Evolutionary conservation across 2,797 vertebrate species (phyloP).

Genomic region (Micromesistius poutassou): DNA sequence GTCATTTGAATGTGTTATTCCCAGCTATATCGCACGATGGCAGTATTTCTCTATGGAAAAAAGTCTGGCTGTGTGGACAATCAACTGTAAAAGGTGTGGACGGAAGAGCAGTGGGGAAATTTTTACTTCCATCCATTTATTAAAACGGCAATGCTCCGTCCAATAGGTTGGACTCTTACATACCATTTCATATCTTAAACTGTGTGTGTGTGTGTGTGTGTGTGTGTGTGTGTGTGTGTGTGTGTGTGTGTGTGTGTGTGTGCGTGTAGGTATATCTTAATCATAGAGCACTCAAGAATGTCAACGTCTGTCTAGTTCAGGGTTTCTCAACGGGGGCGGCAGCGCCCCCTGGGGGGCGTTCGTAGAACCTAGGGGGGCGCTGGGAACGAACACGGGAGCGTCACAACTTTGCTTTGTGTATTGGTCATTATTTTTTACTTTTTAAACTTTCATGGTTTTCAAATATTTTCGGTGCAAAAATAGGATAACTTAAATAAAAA

Average conservation of each 20-base stretch:
- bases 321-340: too few species aligned
- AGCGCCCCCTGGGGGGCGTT: too few species aligned
- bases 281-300: too few species aligned
- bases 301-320: too few species aligned
- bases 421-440: too few species aligned
- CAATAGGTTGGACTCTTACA: neutral
- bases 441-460: too few species aligned
- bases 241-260: neutral
- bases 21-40: neutral
- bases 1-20: neutral
- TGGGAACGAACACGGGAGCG: too few species aligned
- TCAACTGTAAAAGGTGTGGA: too few species aligned
- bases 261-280: neutral
- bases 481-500: too few species aligned
- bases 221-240: neutral
- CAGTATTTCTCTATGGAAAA: neutral
- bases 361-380: too few species aligned
- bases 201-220: neutral
- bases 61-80: neutral
- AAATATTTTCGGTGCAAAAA: too few species aligned
- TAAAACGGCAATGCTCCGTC: neutral
- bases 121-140: neutral
- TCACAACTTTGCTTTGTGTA: too few species aligned
- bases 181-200: neutral
- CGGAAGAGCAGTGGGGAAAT: neutral